Base-by-base conservation (phyloP, 2,888 invertebrate species). In the Mythimna lalbum region DNA sequence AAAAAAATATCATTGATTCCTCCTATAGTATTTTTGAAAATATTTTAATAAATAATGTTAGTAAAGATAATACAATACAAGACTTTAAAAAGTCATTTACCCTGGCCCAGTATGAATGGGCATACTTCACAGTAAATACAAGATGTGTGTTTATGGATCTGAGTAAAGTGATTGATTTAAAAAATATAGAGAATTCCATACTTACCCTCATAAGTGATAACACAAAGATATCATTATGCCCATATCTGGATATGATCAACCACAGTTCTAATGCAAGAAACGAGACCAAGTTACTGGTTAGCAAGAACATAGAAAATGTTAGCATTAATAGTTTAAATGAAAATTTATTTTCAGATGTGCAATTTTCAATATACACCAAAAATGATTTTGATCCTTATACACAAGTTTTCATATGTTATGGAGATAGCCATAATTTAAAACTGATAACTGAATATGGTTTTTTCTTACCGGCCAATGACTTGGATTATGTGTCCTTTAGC, bases 371-470 rank as follows among this genome's bases (percentile, higher is more conserved):
- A 83, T 95, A 91, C 78, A 95, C 96, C 39, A 95, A 95, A 84
- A 95, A 94, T 88, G 82, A 91, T 87, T 97, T 97, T 89, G 92
- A 96, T 64, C 96, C 97, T 69, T 97, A 97, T 90, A 95, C 97
- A 50, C 98, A 99, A 95, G 97, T 98, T 67, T 99, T 98, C 90
- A 99, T 99, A 84, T 98, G 98, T 84, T 99, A 99, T 89, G 99
- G 99, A 1, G 96, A 97, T 52, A 98, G 98, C 89, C 97, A 97
- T 84, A 99, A 98, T 93, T 91, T 97, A 0, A 98, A 98, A 90
- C 94, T 99, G n/a, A 97, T 98, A 47, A 95, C 97, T 0, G 98
- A 99, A 87, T 99, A 99, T 95, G 99, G 99, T 0, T 99, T 99
- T 91, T 97, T 97, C 85, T 91, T 98, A 75, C 96, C 97, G 0